Evolutionary conservation across 2,797 vertebrate species (phyloP).

Genomic region (Notoglanidium macrostoma): DNA sequence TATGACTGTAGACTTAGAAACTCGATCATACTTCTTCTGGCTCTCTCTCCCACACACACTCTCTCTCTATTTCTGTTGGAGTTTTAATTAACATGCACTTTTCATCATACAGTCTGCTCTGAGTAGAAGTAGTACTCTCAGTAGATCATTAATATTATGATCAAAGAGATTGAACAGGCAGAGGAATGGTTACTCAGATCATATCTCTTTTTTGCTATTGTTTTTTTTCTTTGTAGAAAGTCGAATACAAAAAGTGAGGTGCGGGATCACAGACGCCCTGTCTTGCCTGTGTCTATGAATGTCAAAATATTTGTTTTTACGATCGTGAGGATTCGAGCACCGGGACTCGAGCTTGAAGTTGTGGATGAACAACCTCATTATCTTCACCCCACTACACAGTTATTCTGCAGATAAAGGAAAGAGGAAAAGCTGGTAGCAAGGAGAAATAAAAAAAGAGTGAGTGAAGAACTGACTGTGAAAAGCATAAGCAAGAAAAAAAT

Average conservation of each 20-base stretch:
- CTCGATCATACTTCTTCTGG: constrained; percentile 32
- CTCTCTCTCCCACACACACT: neutral
- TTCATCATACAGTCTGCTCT: constrained; percentile 62
- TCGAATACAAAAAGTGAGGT: constrained; percentile 60
- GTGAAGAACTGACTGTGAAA: constrained; percentile 29
- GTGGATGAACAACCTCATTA: constrained; percentile 81
- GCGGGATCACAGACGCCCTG: constrained; percentile 54
- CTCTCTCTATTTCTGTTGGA: constrained; percentile 13
- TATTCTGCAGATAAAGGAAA: constrained; percentile 79
- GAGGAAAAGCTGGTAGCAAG: constrained; percentile 72
- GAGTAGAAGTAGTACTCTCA: constrained; percentile 35
- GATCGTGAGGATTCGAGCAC: constrained; percentile 66
- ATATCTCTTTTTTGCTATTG: constrained; percentile 40
- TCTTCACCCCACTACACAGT: constrained; percentile 73
- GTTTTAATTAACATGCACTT: constrained; percentile 68
- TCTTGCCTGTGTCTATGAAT: constrained; percentile 69
- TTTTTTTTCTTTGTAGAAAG: constrained; percentile 45
- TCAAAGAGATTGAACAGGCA: constrained; percentile 58
- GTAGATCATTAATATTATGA: constrained; percentile 61
- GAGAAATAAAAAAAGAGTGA: constrained; percentile 69
- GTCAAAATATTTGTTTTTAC: constrained; percentile 80
- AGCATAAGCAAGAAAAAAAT: constrained; percentile 48
- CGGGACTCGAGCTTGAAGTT: constrained; percentile 73
- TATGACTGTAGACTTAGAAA: constrained; percentile 32
- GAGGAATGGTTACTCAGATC: constrained; percentile 32